Conservation (phyloP, 2,113 vertebrate genomes). For the Syngnathus floridae region DNA sequence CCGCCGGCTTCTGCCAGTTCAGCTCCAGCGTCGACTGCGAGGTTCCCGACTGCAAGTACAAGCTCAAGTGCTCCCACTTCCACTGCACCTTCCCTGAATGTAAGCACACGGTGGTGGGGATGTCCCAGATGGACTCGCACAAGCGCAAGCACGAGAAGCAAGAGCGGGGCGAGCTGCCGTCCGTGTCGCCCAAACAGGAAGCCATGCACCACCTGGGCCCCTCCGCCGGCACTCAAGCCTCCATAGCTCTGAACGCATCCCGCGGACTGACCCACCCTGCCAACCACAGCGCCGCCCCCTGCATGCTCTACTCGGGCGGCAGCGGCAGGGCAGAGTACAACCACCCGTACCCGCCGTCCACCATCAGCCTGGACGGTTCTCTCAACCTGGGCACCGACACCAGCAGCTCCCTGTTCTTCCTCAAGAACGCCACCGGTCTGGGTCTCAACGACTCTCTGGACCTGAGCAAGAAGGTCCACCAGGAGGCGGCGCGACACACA, state of each 20-base stretch:
- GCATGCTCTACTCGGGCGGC: slow-evolving; percentile 62
- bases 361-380: slow-evolving; percentile 81
- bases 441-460: slow-evolving; percentile 86
- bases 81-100: slow-evolving; percentile 97
- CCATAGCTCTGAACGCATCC: slow-evolving; percentile 49
- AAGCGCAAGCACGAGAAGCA: slow-evolving; percentile 98
- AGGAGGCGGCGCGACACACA: slow-evolving; percentile 12
- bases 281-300: slow-evolving; percentile 44
- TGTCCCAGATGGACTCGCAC: slow-evolving; percentile 99
- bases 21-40: slow-evolving; percentile 94
- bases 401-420: slow-evolving; percentile 85
- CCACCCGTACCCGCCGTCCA: slow-evolving; percentile 63
- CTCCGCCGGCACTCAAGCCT: slow-evolving; percentile 31
- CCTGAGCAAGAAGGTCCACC: slow-evolving; percentile 80
- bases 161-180: slow-evolving; percentile 86
- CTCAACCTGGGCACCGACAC: slow-evolving; percentile 82
- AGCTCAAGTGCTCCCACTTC: slow-evolving; percentile 98
- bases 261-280: slow-evolving; percentile 42
- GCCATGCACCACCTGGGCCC: slow-evolving; percentile 48
- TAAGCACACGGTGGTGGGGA: slow-evolving; percentile 97
- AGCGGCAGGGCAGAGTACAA: slow-evolving; percentile 63
- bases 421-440: slow-evolving; percentile 82
- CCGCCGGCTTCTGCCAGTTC: slow-evolving; percentile 98
- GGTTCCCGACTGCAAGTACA: slow-evolving; percentile 96
- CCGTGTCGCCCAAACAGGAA: slow-evolving; percentile 77